Evolutionary conservation across 2,797 vertebrate species (phyloP).

Genomic region (Eupleurogrammus muticus): DNA sequence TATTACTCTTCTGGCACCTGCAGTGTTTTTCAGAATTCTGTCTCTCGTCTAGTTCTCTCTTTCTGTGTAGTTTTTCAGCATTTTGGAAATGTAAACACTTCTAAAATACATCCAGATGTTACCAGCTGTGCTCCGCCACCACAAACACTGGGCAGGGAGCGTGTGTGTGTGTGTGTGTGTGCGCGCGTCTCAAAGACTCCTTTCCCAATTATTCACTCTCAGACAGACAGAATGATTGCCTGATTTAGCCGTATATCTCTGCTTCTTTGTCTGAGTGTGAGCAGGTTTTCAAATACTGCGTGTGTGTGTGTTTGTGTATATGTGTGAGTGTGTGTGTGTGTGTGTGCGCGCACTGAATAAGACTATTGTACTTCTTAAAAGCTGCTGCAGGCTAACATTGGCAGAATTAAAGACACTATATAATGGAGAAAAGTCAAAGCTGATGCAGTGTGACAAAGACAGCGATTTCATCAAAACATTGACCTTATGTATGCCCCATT

Average conservation of each 20-base stretch:
- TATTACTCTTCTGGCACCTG: conserved; percentile 87
- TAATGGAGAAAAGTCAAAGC: conserved; percentile 59
- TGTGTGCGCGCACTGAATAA: conserved; percentile 45
- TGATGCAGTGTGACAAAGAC: conserved; percentile 66
- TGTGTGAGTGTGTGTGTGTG: conserved; percentile 4
- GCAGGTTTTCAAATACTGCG: conserved; percentile 40
- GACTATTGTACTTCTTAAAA: conserved; percentile 56
- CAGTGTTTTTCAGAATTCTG: conserved; percentile 81
- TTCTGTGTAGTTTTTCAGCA: conserved; percentile 79
- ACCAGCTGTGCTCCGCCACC: conserved; percentile 83
- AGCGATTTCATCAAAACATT: conserved; percentile 66
- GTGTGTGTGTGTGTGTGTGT: conserved; percentile 44
- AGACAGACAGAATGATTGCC: conserved; percentile 70
- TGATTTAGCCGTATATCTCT: conserved; percentile 65
- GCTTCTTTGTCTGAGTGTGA: conserved; percentile 53
- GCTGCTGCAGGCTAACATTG: conserved; percentile 32
- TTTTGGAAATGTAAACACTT: conserved; percentile 88
- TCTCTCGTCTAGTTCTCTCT: conserved; percentile 55
- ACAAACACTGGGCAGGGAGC: conserved; percentile 77
- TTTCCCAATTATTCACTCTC: conserved; percentile 58
- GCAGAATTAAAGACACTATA: conserved; percentile 52
- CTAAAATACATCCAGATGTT: conserved; percentile 89
- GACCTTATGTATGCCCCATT: conserved; percentile 66
- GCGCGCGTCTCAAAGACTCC: conserved; percentile 57
- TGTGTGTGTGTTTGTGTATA: conserved; percentile 14